Percentiles rank a stretch among this genome's conserved stretches.
phyloP scores from a whole-genome alignment of 2,113 vertebrate genomes.

The Dendropsophus ebraccatus region DNA sequence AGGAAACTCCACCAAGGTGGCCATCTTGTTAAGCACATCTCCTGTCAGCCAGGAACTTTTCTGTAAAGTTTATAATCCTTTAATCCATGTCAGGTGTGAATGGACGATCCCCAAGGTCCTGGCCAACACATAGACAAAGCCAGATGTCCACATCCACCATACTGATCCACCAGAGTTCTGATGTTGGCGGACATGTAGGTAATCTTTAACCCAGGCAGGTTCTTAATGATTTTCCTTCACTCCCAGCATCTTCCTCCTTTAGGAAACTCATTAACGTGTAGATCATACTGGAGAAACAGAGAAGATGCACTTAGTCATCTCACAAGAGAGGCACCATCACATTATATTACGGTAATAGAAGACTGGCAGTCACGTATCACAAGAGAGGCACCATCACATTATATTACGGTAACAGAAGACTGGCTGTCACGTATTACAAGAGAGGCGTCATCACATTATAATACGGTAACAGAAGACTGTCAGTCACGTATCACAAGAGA shows the following conservation, averaged over 20 bases:
- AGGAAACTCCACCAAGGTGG: background rate
- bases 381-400: too few relatives aligned
- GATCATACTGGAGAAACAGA: conserved; percentile 75
- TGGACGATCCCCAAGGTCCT: background rate
- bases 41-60: background rate
- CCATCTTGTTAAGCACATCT: background rate
- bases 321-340: background rate
- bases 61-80: background rate
- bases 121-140: background rate
- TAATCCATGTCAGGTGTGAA: background rate
- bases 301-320: conserved; percentile 44
- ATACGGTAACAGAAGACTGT: background rate
- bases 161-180: background rate
- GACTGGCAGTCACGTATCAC: background rate
- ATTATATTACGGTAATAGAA: background rate
- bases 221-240: background rate
- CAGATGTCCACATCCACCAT: background rate
- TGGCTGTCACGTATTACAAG: too few relatives aligned
- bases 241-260: conserved; percentile 5
- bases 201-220: background rate
- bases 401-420: too few relatives aligned
- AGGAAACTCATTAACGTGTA: conserved; percentile 79
- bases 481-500: background rate
- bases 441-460: background rate
- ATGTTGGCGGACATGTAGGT: background rate